Conservation (phyloP, 2,797 vertebrate species). For the Cichlasoma orientale region DNA sequence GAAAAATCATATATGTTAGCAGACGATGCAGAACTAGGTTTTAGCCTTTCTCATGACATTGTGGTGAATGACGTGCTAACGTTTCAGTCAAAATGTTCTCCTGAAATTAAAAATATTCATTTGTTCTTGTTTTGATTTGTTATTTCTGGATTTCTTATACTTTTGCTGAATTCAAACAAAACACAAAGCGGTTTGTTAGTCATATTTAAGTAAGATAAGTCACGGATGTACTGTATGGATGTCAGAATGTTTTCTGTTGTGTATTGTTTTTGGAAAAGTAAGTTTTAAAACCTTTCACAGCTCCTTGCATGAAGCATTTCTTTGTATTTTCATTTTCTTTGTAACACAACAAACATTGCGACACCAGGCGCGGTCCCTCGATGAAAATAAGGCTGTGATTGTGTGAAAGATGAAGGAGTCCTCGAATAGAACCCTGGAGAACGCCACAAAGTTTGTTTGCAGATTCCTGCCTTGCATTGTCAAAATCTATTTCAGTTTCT, state of each 20-base stretch:
- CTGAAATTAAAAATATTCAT: background rate
- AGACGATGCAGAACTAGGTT: background rate
- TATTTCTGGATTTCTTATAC: background rate
- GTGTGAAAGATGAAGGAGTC: slow-evolving; percentile 7
- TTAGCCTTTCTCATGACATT: background rate
- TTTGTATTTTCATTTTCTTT: slow-evolving; percentile 27
- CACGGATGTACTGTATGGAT: slow-evolving; percentile 40
- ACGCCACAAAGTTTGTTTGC: background rate
- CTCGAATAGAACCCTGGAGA: slow-evolving; percentile 9
- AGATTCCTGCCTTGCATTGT: background rate
- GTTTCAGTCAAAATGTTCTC: background rate
- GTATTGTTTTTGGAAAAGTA: background rate
- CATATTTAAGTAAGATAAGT: slow-evolving; percentile 5
- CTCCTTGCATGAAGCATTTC: slow-evolving; percentile 49
- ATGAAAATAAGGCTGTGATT: background rate
- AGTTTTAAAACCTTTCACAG: slow-evolving; percentile 14
- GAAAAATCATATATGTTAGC: background rate
- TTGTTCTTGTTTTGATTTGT: slow-evolving; percentile 20
- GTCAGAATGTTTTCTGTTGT: slow-evolving; percentile 26
- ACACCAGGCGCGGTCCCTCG: background rate
- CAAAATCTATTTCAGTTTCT: slow-evolving; percentile 3
- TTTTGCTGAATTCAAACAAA: slow-evolving; percentile 8
- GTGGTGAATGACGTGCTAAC: background rate
- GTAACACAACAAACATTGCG: slow-evolving; percentile 3
- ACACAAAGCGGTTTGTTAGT: background rate